Evolutionary conservation across 2,797 vertebrate genomes (phyloP), one percentile per base, ranked within the genome.

Genomic region (Ispidina picta): DNA sequence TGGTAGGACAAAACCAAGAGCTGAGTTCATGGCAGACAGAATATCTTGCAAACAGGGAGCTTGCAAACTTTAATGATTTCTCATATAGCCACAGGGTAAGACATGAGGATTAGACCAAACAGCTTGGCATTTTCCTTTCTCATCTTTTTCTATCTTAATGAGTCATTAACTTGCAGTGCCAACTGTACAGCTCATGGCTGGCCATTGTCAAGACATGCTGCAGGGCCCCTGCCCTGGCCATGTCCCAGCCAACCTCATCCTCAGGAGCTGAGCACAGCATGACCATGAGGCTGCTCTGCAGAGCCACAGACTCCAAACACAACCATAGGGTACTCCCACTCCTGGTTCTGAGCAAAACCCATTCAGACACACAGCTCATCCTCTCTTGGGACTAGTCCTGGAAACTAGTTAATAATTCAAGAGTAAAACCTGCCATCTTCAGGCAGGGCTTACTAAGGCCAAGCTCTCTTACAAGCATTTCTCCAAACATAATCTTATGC

Each of bases 221-320:
- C 5, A 3, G 49, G 26, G 25, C 22, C 10, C 10, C 18, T 68
- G 56, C 44, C 56, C 20, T 44, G 48, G 44, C 49, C 6, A 0
- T 5, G 0, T 29, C 28, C 73, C 9, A 4, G 26, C 26, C 52
- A 70, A 48, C 64, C 43, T 54, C 25, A 21, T 11, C 31, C 29
- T 3, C 6, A 5, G 29, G 15, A 37, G 31, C 20, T n/a, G 44
- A 55, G 21, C 29, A 8, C 1, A 5, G 41, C 39, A 29, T 1
- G 2, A 35, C 21, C 1, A 0, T 2, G 2, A 0, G 0, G 39
- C 46, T 26, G 44, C 35, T 64, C 83, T 56, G 41, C 60, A 60
- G 68, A 84, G 48, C 31, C 46, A 23, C 13, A 29, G 4, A 12
- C 23, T 35, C 8, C 70, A 58, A 41, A 63, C 10, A 37, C 22